Evolutionary conservation across 1,140 invertebrate species (phyloP), one percentile per base, ranked within the genome.

Genomic region (Macrobrachium rosenbergii): DNA sequence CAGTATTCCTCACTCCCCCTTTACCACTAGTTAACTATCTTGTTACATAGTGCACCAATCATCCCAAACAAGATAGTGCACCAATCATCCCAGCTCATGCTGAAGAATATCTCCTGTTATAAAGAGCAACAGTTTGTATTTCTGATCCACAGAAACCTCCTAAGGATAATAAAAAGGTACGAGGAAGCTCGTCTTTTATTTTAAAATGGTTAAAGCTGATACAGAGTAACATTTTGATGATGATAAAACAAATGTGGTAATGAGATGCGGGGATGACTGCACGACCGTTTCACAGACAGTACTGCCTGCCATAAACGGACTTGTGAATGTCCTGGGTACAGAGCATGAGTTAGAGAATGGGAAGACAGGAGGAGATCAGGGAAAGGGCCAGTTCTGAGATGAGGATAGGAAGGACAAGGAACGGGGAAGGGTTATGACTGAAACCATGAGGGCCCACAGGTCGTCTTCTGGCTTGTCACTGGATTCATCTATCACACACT

Each of bases 211-310:
- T 85, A 85, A 85, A 85, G 83, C 83, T 85, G 83, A 85, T 85
- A 85, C 83, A 85, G 83, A 85, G 83, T 85, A 85, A 85, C 83
- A 85, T 85, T 85, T 85, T 85, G 83, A 85, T 85, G 83, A 85
- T 85, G 83, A 85, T 85, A 85, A 85, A 85, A 85, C 83, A 37
- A 85, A 85, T 85, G 76, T 85, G 83, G 83, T 85, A 85, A 85
- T 85, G 83, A 76, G 79, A 79, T 52, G 76, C 79, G 28, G 83
- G 83, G 83, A 85, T 85, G 83, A 85, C 83, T 79, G 83, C 83
- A 85, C 83, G 75, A 85, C 83, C 78, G 83, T 85, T 79, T 85
- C 83, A 85, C 83, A 79, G 75, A 79, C 67, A 59, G 83, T 85
- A 76, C 59, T 79, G 83, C 72, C 83, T 85, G 83, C 28, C 28